Evolutionary conservation across 2,113 vertebrate genomes (phyloP).

Genomic region (Sander vitreus): DNA sequence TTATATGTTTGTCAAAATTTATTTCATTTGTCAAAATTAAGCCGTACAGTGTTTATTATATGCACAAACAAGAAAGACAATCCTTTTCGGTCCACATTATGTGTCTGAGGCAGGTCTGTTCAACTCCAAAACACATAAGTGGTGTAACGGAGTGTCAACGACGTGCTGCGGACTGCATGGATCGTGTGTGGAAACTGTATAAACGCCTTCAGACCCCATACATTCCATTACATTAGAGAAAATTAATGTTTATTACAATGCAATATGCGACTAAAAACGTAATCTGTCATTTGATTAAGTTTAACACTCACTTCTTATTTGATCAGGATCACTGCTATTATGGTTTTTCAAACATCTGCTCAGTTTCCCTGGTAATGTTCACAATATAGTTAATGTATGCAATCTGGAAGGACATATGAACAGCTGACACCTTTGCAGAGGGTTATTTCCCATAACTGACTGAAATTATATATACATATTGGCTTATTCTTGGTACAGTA

Average conservation of each 20-base stretch:
- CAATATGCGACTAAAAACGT: background rate
- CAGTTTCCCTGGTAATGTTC: slow-evolving; percentile 14
- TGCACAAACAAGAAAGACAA: background rate
- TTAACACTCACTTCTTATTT: background rate
- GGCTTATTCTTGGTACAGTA: background rate
- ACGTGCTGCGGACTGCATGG: background rate
- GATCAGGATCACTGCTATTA: background rate
- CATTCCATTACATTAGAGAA: background rate
- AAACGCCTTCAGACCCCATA: background rate
- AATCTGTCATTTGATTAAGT: background rate
- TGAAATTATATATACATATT: background rate
- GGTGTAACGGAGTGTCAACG: background rate
- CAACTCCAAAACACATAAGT: background rate
- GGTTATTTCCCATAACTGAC: background rate
- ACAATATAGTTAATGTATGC: background rate
- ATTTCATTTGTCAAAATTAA: background rate
- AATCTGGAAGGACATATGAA: background rate
- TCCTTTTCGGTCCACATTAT: background rate
- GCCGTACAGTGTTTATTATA: background rate
- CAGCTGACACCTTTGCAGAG: background rate
- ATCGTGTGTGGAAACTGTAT: background rate
- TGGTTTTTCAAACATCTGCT: background rate
- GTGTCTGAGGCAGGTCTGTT: background rate
- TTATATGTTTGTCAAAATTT: background rate
- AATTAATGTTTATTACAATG: background rate